These are phyloP conservation scores for Dasypogon diadema DNA, from an alignment of 2,888 invertebrate genomes.

Conservation along the genomic window DNA sequence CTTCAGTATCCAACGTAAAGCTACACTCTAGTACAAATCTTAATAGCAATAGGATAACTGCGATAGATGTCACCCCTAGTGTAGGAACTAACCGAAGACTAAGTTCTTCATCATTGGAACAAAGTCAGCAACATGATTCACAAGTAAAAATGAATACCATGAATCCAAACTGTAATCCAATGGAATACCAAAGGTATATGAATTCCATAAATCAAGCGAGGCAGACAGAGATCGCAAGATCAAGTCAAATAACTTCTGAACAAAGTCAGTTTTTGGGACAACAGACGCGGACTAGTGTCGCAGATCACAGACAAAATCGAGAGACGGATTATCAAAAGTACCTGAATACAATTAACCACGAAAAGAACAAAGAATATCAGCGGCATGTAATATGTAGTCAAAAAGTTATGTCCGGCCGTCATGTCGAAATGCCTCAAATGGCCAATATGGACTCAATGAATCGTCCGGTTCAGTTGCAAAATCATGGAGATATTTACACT, in stretches of 20 bases:
- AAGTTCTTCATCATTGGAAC: constrained; percentile 14
- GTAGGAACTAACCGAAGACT: background rate
- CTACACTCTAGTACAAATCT: constrained; percentile 24
- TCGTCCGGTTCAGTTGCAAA: background rate
- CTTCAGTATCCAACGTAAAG: background rate
- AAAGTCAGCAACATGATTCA: constrained; percentile 19
- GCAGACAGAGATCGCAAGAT: background rate
- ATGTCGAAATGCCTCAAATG: background rate
- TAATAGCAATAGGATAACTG: constrained; percentile 2
- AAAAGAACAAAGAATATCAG: constrained; percentile 41
- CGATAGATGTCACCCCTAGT: background rate
- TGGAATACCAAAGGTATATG: background rate
- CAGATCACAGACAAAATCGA: background rate
- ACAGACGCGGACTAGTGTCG: background rate
- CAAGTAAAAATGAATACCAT: background rate
- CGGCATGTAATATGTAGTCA: constrained; percentile 25
- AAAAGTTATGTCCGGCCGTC: background rate
- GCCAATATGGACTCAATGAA: background rate
- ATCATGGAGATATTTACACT: background rate
- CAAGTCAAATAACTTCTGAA: background rate
- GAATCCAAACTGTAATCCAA: too few species aligned
- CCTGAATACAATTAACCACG: background rate
- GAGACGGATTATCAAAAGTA: constrained; percentile 7
- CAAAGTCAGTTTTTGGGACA: background rate
- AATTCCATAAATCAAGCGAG: background rate